phyloP scores from a whole-genome alignment of 2,888 invertebrate genomes.

The Xestia rhomboidea region DNA sequence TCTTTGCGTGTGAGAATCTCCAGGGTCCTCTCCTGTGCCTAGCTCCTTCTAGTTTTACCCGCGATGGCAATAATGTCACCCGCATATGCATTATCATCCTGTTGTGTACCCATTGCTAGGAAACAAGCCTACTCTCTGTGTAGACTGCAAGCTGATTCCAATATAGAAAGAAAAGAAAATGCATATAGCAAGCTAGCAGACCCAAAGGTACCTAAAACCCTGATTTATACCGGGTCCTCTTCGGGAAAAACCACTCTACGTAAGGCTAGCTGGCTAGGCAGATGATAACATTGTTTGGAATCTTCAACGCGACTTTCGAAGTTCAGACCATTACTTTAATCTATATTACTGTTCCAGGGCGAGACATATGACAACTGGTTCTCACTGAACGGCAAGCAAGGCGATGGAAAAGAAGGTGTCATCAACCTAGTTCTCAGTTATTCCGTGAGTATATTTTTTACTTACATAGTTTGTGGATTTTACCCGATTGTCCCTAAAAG shows the following conservation, averaged over 20 bases:
- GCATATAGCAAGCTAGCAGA: no score
- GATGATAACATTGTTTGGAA: neutral
- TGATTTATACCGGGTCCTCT: no score
- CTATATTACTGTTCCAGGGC: constrained; percentile 86
- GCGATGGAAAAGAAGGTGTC: constrained; percentile 98
- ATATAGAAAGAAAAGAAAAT: no score
- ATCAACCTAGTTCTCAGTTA: constrained; percentile 97
- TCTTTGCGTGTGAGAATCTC: no score
- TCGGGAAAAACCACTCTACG: no score
- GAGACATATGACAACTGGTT: constrained; percentile 99
- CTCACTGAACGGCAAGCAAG: constrained; percentile 97
- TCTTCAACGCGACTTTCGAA: no score
- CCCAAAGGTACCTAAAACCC: no score
- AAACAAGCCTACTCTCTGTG: no score
- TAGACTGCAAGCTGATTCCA: no score
- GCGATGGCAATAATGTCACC: neutral
- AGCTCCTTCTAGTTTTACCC: neutral
- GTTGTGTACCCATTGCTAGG: no score
- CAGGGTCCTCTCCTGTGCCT: neutral
- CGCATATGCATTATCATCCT: neutral
- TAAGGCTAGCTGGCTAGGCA: neutral
- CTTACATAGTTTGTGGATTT: neutral
- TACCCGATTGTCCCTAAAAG: neutral
- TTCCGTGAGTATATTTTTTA: constrained; percentile 87
- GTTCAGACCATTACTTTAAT: neutral